These are phyloP conservation scores for Athrips mouffetella DNA, from an alignment of 2,888 invertebrate species.

Conservation along the genomic window DNA sequence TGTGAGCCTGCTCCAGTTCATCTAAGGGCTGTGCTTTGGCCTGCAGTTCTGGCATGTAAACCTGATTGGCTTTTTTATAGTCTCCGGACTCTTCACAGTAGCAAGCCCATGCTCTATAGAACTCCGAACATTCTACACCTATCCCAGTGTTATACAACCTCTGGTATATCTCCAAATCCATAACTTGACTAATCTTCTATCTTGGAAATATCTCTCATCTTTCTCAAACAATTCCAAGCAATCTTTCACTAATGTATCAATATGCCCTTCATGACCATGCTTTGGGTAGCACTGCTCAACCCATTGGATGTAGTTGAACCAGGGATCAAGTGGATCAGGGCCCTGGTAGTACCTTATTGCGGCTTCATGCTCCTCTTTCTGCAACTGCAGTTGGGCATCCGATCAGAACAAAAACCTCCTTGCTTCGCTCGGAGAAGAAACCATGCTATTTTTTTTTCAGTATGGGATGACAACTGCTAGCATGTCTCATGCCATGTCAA, in stretches of 20 bases:
- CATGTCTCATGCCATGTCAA: too few species aligned
- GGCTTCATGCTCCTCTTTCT: constrained; percentile 87
- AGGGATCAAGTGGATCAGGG: constrained; percentile 91
- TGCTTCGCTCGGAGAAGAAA: too few species aligned
- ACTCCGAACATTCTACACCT: constrained; percentile 88
- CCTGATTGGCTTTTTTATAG: constrained; percentile 88
- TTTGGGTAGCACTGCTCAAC: constrained; percentile 95
- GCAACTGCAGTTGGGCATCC: constrained; percentile 81
- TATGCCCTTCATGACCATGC: constrained; percentile 90
- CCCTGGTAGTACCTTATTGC: constrained; percentile 89
- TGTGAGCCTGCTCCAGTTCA: constrained; percentile 85
- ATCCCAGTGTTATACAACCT: constrained; percentile 88
- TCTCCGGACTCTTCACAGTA: constrained; percentile 90
- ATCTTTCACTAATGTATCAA: constrained; percentile 86
- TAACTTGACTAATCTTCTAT: constrained; percentile 89
- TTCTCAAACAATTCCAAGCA: constrained; percentile 90
- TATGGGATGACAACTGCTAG: too few species aligned
- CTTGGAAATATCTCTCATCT: constrained; percentile 88
- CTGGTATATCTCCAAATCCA: constrained; percentile 92
- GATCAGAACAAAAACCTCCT: too few species aligned
- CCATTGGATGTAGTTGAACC: constrained; percentile 95
- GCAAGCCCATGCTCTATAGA: constrained; percentile 94
- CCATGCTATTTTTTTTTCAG: too few species aligned
- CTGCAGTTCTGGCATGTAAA: constrained; percentile 87
- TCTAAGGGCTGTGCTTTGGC: constrained; percentile 89